Evolutionary conservation across 2,113 vertebrate species (phyloP), one percentile per base, ranked within the genome.

Genomic region (Ramphastos sulfuratus): DNA sequence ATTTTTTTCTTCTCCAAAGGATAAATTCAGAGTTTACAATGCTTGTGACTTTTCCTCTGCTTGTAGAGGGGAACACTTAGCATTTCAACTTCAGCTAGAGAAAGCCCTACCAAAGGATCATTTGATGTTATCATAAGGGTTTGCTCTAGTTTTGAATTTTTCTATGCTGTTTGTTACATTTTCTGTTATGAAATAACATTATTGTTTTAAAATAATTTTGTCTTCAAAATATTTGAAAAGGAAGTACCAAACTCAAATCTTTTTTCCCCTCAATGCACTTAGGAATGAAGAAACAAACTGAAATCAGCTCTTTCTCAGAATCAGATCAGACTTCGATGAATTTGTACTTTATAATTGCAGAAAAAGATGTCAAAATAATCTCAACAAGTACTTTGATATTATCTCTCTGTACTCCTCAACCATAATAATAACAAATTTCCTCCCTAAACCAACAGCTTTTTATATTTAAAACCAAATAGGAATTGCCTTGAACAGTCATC

Each of bases 101-200:
- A 63, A 89, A 70, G 1, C 7, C 1, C 12, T 33, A 7, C 1
- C 8, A 7, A 19, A 8, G 24, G 12, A 50, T 61, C 0, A 3
- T 0, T 64, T 37, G 75, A 14, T 3, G 3, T 66, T 74, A 63
- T 46, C 30, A n/a, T 6, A 66, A 20, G 3, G 1, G 24, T 79
- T 74, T 89, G 6, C 8, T 50, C 3, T 72, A 28, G 4, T 35
- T 79, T 55, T 61, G 9, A 89, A 44, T 21, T 31, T 37, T 27
- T 48, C 18, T 1, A 7, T 28, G 3, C 19, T 33, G 19, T 24
- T 48, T 81, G 54, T 25, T 70, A 55, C 23, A 55, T 7, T 50
- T 80, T 44, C 23, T 27, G 2, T 59, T 81, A 50, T 6, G 10
- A 82, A 94, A 58, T 44, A 70, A 37, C 2, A 65, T 2, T 10